Evolutionary conservation across 2,113 vertebrate species (phyloP), one percentile per base, ranked within the genome.

Genomic region (Psilopsiagon aurifrons): DNA sequence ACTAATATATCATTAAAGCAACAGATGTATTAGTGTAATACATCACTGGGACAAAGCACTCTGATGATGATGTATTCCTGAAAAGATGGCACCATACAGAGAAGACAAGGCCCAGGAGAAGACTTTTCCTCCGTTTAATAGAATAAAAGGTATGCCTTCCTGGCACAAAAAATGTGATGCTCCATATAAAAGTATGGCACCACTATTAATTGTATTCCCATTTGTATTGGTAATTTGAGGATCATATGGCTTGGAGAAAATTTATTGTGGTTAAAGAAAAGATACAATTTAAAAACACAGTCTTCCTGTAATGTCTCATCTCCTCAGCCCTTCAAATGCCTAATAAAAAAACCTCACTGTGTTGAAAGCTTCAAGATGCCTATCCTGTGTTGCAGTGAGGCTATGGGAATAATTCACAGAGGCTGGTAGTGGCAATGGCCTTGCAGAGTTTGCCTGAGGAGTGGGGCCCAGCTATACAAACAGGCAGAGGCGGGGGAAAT

Each of bases 1-100:
- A 95, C 95, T 97, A 97, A 97, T 97, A 90, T 94, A 98, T 98
- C 97, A 97, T 97, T 98, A 97, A 94, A 96, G 97, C 94, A 97
- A 97, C 94, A 96, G 96, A 95, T 96, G 94, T 96, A 97, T 97
- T 96, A 96, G 91, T 96, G 92, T 90, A 94, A 97, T 96, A 94
- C 52, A 95, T 97, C 97, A 97, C 92, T 81, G 88, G 97, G 96
- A 97, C 89, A 95, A 96, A 98, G 96, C 88, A 74, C 88, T 95
- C 86, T 83, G 87, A 91, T 90, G 95, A 95, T 96, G 96, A 94
- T 95, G 84, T 85, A 92, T 96, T 97, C 95, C 85, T 94, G 67
- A 97, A 84, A 93, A 94, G 83, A 95, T 86, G 92, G 86, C 68
- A 96, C 83, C 73, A 41, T 67, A 76, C 68, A 93, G 86, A 91